A percentile compares a stretch with the other conserved stretches of the same genome.
Conservation (phyloP, 2,888 invertebrate genomes). For the Synergus laeviventris region DNA sequence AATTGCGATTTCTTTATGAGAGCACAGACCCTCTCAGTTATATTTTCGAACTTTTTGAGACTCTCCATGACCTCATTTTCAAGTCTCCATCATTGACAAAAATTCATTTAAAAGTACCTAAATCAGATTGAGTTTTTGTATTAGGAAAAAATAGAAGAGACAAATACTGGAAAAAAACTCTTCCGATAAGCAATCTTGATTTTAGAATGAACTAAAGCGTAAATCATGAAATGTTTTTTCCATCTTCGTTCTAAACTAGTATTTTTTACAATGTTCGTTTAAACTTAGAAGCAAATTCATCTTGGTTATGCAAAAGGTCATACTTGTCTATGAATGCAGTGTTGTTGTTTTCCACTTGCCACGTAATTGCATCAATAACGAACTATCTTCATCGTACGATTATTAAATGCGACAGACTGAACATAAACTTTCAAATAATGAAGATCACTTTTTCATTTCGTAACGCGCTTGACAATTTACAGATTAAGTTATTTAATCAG, state of each 20-base stretch:
- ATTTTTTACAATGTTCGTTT: constrained; percentile 16
- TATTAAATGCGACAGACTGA: not conserved
- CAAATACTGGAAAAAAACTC: not conserved
- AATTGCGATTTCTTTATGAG: not conserved
- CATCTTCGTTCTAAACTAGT: not conserved
- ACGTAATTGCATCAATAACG: constrained; percentile 35
- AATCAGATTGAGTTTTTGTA: not conserved
- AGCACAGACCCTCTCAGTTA: constrained; percentile 8
- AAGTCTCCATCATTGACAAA: not conserved
- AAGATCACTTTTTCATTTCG: not conserved
- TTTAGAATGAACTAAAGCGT: not conserved
- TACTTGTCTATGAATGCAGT: constrained; percentile 26
- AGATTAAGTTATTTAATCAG: not conserved
- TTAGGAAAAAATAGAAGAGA: not conserved
- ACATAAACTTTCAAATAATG: not conserved
- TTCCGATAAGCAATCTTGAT: not conserved
- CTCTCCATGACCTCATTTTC: not conserved
- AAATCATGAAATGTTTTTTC: constrained; percentile 19
- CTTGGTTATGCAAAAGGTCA: constrained; percentile 32
- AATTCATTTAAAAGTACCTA: not conserved
- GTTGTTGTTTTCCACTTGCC: constrained; percentile 33
- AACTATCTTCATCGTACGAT: constrained; percentile 19
- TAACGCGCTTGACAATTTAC: not conserved
- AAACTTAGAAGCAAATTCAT: constrained; percentile 16
- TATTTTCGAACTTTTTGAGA: not conserved